Percentiles rank a stretch among this genome's conserved stretches.
phyloP scores from a whole-genome alignment of 2,113 vertebrate species.

The Sinocyclocheilus maitianheensis region DNA sequence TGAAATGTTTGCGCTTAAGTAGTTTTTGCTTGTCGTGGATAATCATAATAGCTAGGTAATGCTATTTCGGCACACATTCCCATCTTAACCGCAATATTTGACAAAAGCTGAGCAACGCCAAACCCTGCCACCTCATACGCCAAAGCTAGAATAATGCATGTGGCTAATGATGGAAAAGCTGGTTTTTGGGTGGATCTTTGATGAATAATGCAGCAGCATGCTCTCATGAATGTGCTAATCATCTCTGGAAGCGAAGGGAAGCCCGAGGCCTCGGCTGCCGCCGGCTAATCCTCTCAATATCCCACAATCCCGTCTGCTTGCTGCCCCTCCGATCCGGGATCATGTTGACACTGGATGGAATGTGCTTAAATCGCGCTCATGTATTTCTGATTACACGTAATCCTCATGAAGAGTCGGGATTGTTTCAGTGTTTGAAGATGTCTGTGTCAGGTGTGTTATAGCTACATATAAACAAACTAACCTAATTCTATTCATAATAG shows the following conservation, averaged over 20 bases:
- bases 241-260: not conserved
- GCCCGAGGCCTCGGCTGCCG: constrained; percentile 1
- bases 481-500: not conserved
- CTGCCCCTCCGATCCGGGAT: constrained; percentile 14
- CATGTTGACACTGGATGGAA: constrained; percentile 14
- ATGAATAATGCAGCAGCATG: constrained; percentile 40
- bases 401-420: not conserved
- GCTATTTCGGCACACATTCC: not conserved
- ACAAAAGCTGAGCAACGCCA: not conserved
- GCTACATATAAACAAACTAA: not conserved
- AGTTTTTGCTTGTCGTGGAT: not conserved
- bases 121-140: not conserved
- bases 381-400: not conserved
- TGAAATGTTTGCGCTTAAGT: constrained; percentile 2
- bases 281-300: constrained; percentile 39
- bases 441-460: not conserved
- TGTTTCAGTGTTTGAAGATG: not conserved
- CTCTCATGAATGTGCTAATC: constrained; percentile 39
- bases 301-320: constrained; percentile 36
- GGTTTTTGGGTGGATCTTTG: constrained; percentile 34
- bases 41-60: not conserved
- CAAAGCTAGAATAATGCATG: constrained; percentile 21
- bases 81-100: not conserved
- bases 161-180: constrained; percentile 12
- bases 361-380: constrained; percentile 7